These are phyloP conservation scores for Arrhopalites spinosus DNA, from an alignment of 2,888 invertebrate genomes.

Conservation along the genomic window DNA sequence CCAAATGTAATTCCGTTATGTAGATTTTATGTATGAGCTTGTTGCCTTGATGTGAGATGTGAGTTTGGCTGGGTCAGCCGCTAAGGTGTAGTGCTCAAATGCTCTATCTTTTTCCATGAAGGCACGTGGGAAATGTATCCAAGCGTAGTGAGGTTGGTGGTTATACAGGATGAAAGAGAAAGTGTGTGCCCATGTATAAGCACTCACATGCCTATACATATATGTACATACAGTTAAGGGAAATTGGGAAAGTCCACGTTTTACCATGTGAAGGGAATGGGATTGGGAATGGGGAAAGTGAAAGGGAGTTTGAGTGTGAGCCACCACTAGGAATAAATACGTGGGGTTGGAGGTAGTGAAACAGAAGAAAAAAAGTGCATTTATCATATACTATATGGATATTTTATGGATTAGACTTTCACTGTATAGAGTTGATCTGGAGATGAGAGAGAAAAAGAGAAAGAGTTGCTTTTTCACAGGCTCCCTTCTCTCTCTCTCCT, in stretches of 20 bases:
- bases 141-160: no score
- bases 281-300: not conserved
- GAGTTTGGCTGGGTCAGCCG: not conserved
- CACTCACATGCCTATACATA: no score
- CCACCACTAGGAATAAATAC: not conserved
- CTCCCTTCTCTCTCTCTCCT: no score
- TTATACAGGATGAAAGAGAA: no score
- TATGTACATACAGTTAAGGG: not conserved
- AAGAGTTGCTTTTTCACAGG: not conserved
- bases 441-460: not conserved
- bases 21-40: slow-evolving; percentile 14
- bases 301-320: not conserved
- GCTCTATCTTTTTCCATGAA: no score
- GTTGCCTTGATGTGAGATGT: not conserved
- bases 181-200: no score
- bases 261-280: not conserved
- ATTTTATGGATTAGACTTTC: slow-evolving; percentile 1
- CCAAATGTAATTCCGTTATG: not conserved
- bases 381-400: slow-evolving; percentile 4
- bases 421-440: not conserved
- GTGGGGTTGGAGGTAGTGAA: no score
- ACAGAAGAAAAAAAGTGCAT: not conserved
- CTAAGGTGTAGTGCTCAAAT: no score
- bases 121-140: no score
- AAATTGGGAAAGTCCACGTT: not conserved